Base-by-base conservation (phyloP, 2,888 invertebrate genomes). In the Sarcophaga subvicina region DNA sequence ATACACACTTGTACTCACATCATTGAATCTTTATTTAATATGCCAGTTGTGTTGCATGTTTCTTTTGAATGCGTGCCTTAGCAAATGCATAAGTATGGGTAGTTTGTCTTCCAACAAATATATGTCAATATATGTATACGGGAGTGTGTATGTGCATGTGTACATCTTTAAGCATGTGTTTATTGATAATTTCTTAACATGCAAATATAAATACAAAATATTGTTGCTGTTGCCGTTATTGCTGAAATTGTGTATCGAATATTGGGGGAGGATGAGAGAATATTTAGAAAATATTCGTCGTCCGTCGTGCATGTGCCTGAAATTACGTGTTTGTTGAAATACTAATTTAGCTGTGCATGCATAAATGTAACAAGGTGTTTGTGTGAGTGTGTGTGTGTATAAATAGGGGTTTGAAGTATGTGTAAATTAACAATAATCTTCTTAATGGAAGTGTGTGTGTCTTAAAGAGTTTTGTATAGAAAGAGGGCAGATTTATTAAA, bases 321-420 rank as follows among this genome's bases (percentile, higher is more conserved):
- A 80, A 76, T 66, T 84, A 84, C 84, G 80, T 84, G 84, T 72
- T 80, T 76, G 80, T 62, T 59, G 60, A 64, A 76, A 66, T 66
- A 59, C n/a, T 70, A 76, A 71, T 82, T 82, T 76, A 59, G 10
- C 25, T 54, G 54, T 14, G 54, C 17, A 54, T 54, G 12, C 17
- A 54, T 54, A 54, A 54, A 54, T 54, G 17, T 12, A 54, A 54
- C 17, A 14, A 17, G 54, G 54, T 54, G 54, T 54, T 4, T 54
- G 12, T 54, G 3, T 17, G 14, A 1, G 4, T 49, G 54, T 17
- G 17, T 54, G 12, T 54, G 17, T 0, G 5, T 17, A 37, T 37
- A 37, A 37, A 37, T 37, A 37, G 37, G 8, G 37, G 37, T 37
- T 37, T 10, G 37, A 37, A 54, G 54, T 17, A 54, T 54, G 54